Percentiles rank a stretch among this genome's conserved stretches.
phyloP scores from a whole-genome alignment of 2,113 vertebrate species.

The Bubo scandiacus region DNA sequence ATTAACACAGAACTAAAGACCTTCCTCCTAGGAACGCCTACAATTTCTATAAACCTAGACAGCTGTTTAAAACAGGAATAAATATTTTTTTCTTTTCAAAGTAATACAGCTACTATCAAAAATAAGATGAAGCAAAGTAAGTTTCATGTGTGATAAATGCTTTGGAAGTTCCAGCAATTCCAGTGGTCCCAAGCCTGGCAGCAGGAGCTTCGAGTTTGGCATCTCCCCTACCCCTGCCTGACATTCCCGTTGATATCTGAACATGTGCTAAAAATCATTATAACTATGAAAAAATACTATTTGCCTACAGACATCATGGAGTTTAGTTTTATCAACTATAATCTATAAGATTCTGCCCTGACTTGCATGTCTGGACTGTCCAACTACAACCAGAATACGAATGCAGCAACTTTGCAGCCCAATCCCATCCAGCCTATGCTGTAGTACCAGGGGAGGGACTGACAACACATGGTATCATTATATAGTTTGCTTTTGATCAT shows the following conservation, averaged over 20 bases:
- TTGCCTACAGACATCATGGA: background rate
- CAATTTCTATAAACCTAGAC: background rate
- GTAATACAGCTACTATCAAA: background rate
- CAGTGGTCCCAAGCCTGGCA: background rate
- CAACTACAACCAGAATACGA: background rate
- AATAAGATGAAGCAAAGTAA: background rate
- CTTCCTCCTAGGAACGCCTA: background rate
- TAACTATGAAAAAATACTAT: background rate
- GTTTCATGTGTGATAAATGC: background rate
- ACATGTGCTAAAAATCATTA: background rate
- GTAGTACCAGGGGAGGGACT: background rate
- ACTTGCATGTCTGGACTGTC: background rate
- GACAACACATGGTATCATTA: background rate
- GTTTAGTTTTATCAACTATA: background rate
- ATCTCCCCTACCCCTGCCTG: background rate
- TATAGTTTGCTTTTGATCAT: background rate
- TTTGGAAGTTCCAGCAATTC: background rate
- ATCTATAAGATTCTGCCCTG: background rate
- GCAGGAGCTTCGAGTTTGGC: background rate
- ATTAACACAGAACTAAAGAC: background rate
- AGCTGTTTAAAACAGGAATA: background rate
- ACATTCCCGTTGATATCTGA: background rate
- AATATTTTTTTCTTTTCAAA: background rate
- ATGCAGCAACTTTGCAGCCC: fast-evolving
- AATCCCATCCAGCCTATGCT: background rate